Base-by-base conservation (phyloP, 64 coral and sea anemone genomes). In the Montipora cactus region DNA sequence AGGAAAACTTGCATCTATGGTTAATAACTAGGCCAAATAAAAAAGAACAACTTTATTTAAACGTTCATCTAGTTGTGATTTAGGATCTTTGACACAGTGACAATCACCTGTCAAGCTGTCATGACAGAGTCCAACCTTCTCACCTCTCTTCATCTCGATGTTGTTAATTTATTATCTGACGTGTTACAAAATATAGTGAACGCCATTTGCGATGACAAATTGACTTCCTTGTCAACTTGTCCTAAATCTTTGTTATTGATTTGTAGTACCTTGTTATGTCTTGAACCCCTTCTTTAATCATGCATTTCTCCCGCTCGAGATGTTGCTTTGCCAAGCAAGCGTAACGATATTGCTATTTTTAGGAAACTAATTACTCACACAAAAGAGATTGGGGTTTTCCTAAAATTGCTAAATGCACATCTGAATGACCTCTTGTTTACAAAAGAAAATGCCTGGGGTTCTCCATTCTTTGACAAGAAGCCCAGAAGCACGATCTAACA, bases 71-170 rank as follows among this genome's bases (percentile, higher is more conserved):
- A 47, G 21, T 71, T 70, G 45, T 72, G 16, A 71, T 86, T 10
- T n/a, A 70, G 28, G 71, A 71, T 71, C 66, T 52, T 51, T 86
- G 62, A 86, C 82, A 72, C 82, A n/a, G 53, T 61, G 61, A 4
- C 52, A 81, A 71, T 19, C 82, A 66, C n/a, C 61, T 50, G 19
- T 18, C 21, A 86, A 86, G 64, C 82, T 86, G 82, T 44, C 37
- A 47, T 86, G n/a, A 47, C 16, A 22, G 19, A 47, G 82, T 70
- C 46, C 49, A 86, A 28, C 57, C 82, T 15, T 12, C n/a, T 70
- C 67, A 47, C 9, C 11, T 68, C n/a, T 8, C 19, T 5, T 21
- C 9, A 68, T 49, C 18, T 58, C 22, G 10, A 5, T 46, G 45
- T 51, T 50, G 64, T 86, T 66, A 86, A 69, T 23, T 86, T 72